These are phyloP conservation scores for Plagodis dolabraria DNA, from an alignment of 2,888 invertebrate genomes.

Conservation along the genomic window DNA sequence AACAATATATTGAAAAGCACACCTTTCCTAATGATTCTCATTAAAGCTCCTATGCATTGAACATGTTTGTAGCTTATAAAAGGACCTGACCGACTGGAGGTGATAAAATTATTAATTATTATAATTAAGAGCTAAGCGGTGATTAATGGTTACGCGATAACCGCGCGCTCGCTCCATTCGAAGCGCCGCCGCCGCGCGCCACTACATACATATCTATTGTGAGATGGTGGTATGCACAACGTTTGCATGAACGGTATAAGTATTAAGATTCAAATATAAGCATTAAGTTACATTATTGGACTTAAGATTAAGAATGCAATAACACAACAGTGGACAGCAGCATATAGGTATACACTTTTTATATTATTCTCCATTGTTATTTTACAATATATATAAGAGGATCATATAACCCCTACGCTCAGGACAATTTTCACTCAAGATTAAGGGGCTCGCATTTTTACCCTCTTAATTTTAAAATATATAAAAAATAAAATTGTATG, in stretches of 20 bases:
- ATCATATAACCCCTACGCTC: too few species aligned
- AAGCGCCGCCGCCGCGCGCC: conserved; percentile 7
- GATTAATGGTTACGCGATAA: conserved; percentile 74
- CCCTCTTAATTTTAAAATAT: too few species aligned
- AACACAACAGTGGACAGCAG: too few species aligned
- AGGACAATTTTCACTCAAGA: too few species aligned
- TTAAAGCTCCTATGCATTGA: conserved; percentile 20
- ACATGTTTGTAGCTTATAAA: conserved; percentile 15
- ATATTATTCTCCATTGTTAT: too few species aligned
- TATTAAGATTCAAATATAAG: too few species aligned
- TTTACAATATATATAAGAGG: too few species aligned
- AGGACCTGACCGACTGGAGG: conserved; percentile 43
- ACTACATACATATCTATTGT: background rate
- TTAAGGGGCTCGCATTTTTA: too few species aligned
- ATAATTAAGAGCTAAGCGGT: conserved; percentile 70
- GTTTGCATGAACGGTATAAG: conserved; percentile 5
- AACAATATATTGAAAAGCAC: background rate
- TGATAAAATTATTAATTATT: conserved; percentile 80
- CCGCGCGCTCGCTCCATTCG: conserved; percentile 51
- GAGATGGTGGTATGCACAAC: background rate
- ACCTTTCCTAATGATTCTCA: conserved; percentile 19
- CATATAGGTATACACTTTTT: too few species aligned
- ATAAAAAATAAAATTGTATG: too few species aligned
- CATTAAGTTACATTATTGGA: too few species aligned
- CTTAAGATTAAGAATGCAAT: too few species aligned